These are phyloP conservation scores for Colletes gigas DNA, from an alignment of 1,140 invertebrate species.

Conservation along the genomic window DNA sequence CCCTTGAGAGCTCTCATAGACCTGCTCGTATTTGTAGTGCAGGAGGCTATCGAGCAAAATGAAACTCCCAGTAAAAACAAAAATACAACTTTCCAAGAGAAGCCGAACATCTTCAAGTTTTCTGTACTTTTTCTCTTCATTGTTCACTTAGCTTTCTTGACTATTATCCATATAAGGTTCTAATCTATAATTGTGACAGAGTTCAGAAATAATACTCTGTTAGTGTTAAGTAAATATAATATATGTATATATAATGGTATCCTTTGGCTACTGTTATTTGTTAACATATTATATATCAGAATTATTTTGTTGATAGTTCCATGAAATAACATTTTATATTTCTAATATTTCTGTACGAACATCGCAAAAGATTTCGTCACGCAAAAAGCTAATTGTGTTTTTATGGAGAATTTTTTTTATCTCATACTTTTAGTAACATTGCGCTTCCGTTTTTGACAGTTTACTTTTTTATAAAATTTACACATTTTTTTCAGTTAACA, in stretches of 20 bases:
- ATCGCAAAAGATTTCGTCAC: background rate
- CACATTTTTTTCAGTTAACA: background rate
- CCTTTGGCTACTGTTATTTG: background rate
- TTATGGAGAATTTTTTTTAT: background rate
- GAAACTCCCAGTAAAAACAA: conserved; percentile 61
- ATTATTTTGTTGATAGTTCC: background rate
- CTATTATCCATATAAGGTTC: conserved; percentile 33
- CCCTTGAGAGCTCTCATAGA: conserved; percentile 64
- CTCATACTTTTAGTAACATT: background rate
- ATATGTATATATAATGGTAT: too few species aligned
- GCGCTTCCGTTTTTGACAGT: background rate
- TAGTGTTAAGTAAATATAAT: too few species aligned
- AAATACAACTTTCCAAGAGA: conserved; percentile 57
- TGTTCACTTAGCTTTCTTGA: conserved; percentile 45
- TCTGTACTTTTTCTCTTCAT: conserved; percentile 46
- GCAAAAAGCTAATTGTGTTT: background rate
- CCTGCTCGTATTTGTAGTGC: conserved; percentile 55
- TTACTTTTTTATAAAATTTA: background rate
- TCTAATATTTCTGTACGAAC: background rate
- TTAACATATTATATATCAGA: background rate
- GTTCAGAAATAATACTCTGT: background rate
- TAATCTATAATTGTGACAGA: conserved; percentile 51
- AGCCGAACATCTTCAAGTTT: conserved; percentile 69
- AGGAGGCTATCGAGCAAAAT: conserved; percentile 39
- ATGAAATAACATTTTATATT: background rate